Evolutionary conservation across 2,888 invertebrate species (phyloP).

Genomic region (Amiota communis): DNA sequence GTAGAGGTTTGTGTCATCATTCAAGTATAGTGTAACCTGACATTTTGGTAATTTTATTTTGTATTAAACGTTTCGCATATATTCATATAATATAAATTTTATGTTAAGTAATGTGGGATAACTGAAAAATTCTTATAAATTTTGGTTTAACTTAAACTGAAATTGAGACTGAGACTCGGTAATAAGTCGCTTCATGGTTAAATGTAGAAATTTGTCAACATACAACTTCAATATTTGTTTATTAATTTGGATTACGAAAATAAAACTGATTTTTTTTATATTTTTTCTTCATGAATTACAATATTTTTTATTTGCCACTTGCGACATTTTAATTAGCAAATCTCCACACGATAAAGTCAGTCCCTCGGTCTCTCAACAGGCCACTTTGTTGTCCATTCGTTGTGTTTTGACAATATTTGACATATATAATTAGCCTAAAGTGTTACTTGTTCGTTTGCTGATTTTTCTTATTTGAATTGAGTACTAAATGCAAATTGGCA

Average conservation of each 20-base stretch:
- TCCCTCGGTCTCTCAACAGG: not conserved
- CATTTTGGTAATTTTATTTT: too few species aligned
- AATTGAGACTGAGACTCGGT: too few species aligned
- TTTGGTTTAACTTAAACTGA: too few species aligned
- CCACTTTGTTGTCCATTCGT: not conserved
- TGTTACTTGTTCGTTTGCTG: not conserved
- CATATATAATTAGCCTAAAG: not conserved
- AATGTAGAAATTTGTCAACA: not conserved
- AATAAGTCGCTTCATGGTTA: too few species aligned
- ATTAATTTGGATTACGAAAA: constrained; percentile 18
- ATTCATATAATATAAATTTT: too few species aligned
- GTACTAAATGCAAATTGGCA: constrained; percentile 3
- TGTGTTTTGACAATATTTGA: not conserved
- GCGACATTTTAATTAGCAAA: constrained; percentile 24
- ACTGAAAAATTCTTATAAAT: too few species aligned
- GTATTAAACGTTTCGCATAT: too few species aligned
- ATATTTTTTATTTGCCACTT: constrained; percentile 15
- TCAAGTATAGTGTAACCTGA: too few species aligned
- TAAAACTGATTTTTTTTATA: not conserved
- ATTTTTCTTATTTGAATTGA: constrained; percentile 18
- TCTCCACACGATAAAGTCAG: not conserved
- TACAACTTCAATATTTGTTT: constrained; percentile 10
- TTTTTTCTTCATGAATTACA: not conserved
- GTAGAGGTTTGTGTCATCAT: too few species aligned
- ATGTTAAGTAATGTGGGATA: too few species aligned